A percentile compares a stretch with the other conserved stretches of the same genome.
Conservation (phyloP, 2,113 vertebrate species). For the Maccullochella peelii region DNA sequence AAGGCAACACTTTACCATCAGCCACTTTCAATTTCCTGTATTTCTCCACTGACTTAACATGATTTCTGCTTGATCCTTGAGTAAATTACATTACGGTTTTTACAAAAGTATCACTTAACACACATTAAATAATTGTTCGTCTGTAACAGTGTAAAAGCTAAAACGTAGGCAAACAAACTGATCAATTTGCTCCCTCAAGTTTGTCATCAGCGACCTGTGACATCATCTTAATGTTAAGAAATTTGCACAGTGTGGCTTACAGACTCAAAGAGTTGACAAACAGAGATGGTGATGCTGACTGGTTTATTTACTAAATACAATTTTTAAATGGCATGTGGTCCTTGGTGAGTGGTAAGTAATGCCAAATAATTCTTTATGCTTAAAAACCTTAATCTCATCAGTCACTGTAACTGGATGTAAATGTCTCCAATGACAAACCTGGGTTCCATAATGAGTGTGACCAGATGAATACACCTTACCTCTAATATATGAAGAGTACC, state of each 20-base stretch:
- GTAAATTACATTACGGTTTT: neutral
- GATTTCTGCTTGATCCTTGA: neutral
- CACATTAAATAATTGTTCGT: neutral
- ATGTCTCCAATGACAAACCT: neutral
- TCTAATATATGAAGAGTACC: slow-evolving; percentile 99
- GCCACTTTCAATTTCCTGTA: neutral
- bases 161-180: too few species aligned
- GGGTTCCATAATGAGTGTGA: neutral
- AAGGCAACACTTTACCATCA: neutral
- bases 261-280: neutral
- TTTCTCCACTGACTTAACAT: neutral
- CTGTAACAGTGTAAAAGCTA: too few species aligned
- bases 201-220: neutral
- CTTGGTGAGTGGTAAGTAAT: neutral
- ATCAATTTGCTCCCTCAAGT: neutral
- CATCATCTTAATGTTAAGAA: neutral
- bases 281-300: neutral
- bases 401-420: neutral
- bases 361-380: too few species aligned
- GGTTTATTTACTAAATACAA: neutral
- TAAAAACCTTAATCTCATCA: neutral
- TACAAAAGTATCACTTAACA: too few species aligned
- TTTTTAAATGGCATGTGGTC: neutral
- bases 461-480: slow-evolving; percentile 69
- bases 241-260: too few species aligned